These are phyloP conservation scores for Heliconius cydno DNA, from an alignment of 2,888 invertebrate genomes.

Conservation along the genomic window DNA sequence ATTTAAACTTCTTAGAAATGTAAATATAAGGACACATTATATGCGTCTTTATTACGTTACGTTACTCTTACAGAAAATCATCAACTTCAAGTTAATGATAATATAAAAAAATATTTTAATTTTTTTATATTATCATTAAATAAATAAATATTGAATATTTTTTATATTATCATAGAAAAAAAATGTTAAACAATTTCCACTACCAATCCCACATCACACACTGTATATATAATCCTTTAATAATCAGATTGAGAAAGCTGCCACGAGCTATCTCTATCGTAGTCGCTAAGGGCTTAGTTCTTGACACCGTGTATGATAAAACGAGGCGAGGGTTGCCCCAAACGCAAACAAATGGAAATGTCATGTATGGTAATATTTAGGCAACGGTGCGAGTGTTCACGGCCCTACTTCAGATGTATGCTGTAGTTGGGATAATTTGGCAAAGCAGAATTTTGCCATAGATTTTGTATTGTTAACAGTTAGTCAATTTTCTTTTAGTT, in stretches of 20 bases:
- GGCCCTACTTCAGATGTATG: constrained; percentile 39
- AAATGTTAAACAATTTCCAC: not conserved
- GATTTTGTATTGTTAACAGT: not conserved
- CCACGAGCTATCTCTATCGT: constrained; percentile 8
- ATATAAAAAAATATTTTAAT: too few species aligned
- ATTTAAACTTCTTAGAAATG: too few species aligned
- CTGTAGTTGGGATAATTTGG: constrained; percentile 29
- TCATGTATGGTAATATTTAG: constrained; percentile 47
- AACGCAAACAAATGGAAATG: constrained; percentile 45
- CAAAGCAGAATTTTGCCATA: not conserved
- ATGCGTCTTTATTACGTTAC: too few species aligned
- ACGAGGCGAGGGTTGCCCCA: constrained; percentile 26
- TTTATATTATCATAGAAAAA: too few species aligned
- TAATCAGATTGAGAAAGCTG: not conserved
- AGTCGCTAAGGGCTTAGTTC: constrained; percentile 29
- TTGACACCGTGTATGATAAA: constrained; percentile 31
- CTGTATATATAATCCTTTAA: not conserved
- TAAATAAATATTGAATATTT: too few species aligned
- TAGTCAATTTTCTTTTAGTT: not conserved
- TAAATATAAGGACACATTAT: too few species aligned
- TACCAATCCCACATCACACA: not conserved
- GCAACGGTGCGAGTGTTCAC: constrained; percentile 31
- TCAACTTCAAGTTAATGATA: too few species aligned
- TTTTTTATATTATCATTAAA: too few species aligned
- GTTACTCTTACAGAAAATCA: too few species aligned